Percentiles rank a stretch among this genome's conserved stretches.
Conservation (phyloP, 2,113 vertebrate species). For the Laterallus jamaicensis region DNA sequence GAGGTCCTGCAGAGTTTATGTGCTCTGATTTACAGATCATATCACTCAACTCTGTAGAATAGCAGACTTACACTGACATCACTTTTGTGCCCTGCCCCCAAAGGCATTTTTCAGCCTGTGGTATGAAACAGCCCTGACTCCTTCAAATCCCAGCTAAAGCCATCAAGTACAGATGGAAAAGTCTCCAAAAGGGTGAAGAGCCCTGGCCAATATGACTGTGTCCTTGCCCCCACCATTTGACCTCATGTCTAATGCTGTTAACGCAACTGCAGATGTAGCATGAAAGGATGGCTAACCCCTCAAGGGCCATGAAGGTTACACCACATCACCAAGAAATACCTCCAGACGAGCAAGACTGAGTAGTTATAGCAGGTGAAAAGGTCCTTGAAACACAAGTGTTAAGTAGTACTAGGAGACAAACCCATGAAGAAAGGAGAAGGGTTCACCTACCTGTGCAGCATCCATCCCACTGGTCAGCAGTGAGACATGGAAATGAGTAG, state of each 20-base stretch:
- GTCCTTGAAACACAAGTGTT: not conserved
- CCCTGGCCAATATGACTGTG: rapidly evolving
- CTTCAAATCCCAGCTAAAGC: not conserved
- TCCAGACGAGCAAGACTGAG: not conserved
- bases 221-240: not conserved
- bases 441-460: not conserved
- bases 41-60: not conserved
- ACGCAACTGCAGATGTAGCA: not conserved
- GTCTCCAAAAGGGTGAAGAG: not conserved
- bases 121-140: not conserved
- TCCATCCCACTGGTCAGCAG: not conserved
- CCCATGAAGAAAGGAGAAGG: not conserved
- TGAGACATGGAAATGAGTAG: not conserved
- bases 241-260: not conserved
- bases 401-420: not conserved
- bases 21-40: not conserved
- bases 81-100: not conserved
- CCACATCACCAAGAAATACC: not conserved
- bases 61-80: not conserved
- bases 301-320: not conserved
- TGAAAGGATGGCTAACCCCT: not conserved
- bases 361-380: not conserved
- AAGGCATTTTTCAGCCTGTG: not conserved
- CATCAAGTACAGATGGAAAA: not conserved
- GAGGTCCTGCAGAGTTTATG: not conserved